Evolutionary conservation across 2,888 invertebrate genomes (phyloP), one percentile per base, ranked within the genome.

Genomic region (Silvanus unidentatus): DNA sequence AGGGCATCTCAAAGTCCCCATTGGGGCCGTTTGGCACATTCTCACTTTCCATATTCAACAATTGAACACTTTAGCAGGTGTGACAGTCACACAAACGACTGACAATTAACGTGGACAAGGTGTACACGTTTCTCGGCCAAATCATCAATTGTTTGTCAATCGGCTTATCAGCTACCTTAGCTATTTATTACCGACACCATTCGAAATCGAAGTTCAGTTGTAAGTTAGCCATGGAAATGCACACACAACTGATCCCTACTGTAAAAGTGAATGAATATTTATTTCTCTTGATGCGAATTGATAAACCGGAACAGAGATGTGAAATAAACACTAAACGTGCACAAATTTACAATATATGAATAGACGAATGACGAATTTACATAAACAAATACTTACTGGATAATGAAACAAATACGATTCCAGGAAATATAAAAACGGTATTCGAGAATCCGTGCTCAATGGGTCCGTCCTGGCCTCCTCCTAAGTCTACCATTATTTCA

Each of bases 401-500:
- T 65, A 93, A 76, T 55, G 83, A 79, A 56, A 86, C 73, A 58
- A 91, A 83, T 55, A 92, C 78, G 57, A 90, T 80, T 41, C 86
- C 90, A 57, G 93, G 91, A 60, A 92, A 66, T 59, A 92, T 85
- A 70, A 93, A 92, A 55, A 92, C 88, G 35, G 82, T 75, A 73
- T 93, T 91, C 52, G 89, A 88, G 73, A 93, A 91, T 55, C 88
- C 88, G 72, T 90, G 88, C 69, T 90, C 88, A 62, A 88, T 78
- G 0, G 87, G 88, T 5, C 86, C 86, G 59, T 88, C 88, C 47
- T 84, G 79, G 39, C 84, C 83, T 14, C 86, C 86, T 49, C 87
- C 82, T 62, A 91, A 76, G 72, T 92, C 90, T 53, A 91, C 91
- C 92, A 92, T 92, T 22, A 22, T 22, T 22, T 22, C 8, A 22